Conservation (phyloP, 2,113 vertebrate species). For the Rhinolophus ferrumequinum region DNA sequence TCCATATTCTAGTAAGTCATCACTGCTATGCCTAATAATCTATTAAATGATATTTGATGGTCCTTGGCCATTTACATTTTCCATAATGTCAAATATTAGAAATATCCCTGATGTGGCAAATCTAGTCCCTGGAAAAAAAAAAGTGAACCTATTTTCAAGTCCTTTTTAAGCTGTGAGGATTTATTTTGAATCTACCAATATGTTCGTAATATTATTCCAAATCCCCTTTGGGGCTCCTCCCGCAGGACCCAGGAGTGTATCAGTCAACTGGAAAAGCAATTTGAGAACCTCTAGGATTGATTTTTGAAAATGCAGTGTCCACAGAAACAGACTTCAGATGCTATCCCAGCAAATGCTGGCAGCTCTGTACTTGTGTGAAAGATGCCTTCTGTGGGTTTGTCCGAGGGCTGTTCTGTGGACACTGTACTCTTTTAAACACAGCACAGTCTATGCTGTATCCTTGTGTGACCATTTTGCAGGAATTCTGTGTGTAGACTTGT, state of each 20-base stretch:
- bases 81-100: slow-evolving; percentile 39
- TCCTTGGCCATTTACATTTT: background rate
- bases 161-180: background rate
- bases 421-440: background rate
- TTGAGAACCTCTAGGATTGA: slow-evolving; percentile 29
- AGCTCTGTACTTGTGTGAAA: background rate
- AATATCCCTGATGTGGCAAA: slow-evolving; percentile 14
- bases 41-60: slow-evolving; percentile 38
- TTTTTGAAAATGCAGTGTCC: slow-evolving; percentile 37
- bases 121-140: background rate
- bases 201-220: background rate
- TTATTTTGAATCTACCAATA: slow-evolving; percentile 49
- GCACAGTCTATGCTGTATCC: background rate
- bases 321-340: slow-evolving; percentile 49
- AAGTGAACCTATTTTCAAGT: slow-evolving; percentile 51
- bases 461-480: slow-evolving; percentile 4
- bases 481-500: background rate
- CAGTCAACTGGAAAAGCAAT: slow-evolving; percentile 55
- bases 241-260: background rate
- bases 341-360: background rate
- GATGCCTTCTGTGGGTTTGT: background rate
- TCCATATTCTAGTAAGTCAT: background rate
- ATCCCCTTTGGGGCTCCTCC: background rate
- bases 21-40: background rate
- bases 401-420: background rate